Percentiles rank a stretch among this genome's conserved stretches.
These are phyloP conservation scores for Cetoscarus ocellatus DNA, from an alignment of 2,797 vertebrate species.

Conservation along the genomic window DNA sequence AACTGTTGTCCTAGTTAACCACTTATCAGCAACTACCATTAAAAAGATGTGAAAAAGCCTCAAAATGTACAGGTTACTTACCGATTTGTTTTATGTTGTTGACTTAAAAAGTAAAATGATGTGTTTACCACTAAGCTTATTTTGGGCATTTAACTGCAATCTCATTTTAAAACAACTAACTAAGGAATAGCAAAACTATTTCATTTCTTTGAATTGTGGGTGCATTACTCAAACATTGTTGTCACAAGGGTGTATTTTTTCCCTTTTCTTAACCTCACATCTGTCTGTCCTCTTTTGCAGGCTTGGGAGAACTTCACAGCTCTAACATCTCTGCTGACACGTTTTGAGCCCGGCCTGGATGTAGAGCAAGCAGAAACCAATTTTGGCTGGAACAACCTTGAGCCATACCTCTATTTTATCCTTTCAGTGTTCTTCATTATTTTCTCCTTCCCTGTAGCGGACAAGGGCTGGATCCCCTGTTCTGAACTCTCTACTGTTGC, in stretches of 20 bases:
- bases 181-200: too few relatives aligned
- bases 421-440: slow-evolving; percentile 95
- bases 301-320: slow-evolving; percentile 95
- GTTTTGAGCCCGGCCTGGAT: slow-evolving; percentile 93
- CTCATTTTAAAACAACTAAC: too few relatives aligned
- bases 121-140: too few relatives aligned
- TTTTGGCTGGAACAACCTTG: slow-evolving; percentile 97
- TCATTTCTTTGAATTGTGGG: too few relatives aligned
- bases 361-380: slow-evolving; percentile 96
- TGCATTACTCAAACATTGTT: too few relatives aligned
- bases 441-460: slow-evolving; percentile 96
- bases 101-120: too few relatives aligned
- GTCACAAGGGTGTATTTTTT: background rate
- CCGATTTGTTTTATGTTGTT: too few relatives aligned
- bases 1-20: too few relatives aligned
- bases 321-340: slow-evolving; percentile 91
- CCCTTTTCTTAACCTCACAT: background rate
- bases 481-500: slow-evolving; percentile 94
- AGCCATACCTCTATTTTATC: slow-evolving; percentile 94
- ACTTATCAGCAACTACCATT: too few relatives aligned
- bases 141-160: too few relatives aligned
- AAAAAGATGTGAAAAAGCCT: too few relatives aligned
- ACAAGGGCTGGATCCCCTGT: slow-evolving; percentile 94
- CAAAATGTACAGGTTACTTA: too few relatives aligned
- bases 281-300: slow-evolving; percentile 62